Percentiles rank a stretch among this genome's conserved stretches.
phyloP scores from a whole-genome alignment of 2,888 invertebrate genomes.

The Baccha elongata region DNA sequence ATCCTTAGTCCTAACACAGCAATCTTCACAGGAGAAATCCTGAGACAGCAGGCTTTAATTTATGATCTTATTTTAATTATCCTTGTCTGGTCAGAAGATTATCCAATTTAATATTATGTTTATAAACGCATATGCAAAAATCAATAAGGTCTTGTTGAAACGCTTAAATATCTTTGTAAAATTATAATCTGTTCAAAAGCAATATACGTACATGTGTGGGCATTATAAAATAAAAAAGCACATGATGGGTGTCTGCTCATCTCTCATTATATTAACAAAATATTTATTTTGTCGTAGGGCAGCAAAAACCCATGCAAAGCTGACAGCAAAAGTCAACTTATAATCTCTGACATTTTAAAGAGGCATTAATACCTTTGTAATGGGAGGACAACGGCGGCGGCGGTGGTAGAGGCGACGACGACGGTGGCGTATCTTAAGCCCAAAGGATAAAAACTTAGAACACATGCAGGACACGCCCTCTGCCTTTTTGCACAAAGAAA shows the following conservation, averaged over 20 bases:
- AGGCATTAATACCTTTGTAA: constrained; percentile 29
- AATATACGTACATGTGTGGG: not conserved
- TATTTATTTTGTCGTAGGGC: constrained; percentile 26
- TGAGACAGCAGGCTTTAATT: no score
- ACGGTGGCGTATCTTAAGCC: not conserved
- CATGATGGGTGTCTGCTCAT: not conserved
- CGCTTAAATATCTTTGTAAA: not conserved
- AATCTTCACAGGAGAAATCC: no score
- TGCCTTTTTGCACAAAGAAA: constrained; percentile 12
- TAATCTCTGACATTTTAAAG: constrained; percentile 43
- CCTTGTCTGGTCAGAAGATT: no score
- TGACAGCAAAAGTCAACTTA: constrained; percentile 41
- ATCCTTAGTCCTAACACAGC: no score
- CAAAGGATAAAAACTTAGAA: constrained; percentile 15
- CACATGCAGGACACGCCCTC: not conserved
- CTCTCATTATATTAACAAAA: constrained; percentile 18
- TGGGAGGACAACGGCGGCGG: not conserved
- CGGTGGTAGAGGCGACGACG: not conserved
- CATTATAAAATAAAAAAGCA: not conserved
- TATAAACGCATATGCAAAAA: no score
- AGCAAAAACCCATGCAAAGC: constrained; percentile 20
- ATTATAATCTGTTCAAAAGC: constrained; percentile 1
- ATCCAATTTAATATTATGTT: no score
- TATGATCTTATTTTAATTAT: no score
- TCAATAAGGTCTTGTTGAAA: not conserved